These are phyloP conservation scores for Leptinotarsa undecemlineata DNA, from an alignment of 1,140 invertebrate species.

Conservation along the genomic window DNA sequence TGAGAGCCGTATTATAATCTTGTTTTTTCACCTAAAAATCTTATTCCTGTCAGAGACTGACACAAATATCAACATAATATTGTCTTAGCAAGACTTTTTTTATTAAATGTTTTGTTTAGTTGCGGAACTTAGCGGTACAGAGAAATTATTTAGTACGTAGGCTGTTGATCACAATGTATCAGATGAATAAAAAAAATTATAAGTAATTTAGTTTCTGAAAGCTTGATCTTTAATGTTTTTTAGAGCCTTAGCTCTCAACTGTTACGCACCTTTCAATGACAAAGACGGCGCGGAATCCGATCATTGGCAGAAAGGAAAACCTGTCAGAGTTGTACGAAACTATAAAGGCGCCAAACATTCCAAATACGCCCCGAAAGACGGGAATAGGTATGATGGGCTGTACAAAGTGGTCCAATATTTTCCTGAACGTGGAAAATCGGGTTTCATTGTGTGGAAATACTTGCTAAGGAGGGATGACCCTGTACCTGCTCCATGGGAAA, in stretches of 20 bases:
- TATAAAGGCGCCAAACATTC: constrained; percentile 77
- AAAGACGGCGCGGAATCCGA: constrained; percentile 71
- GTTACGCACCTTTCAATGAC: constrained; percentile 68
- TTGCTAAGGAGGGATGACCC: constrained; percentile 79
- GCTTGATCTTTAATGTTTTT: constrained; percentile 16
- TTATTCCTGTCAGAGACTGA: too few species aligned
- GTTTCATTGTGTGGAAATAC: constrained; percentile 83
- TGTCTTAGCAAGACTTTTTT: too few species aligned
- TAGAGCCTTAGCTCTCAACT: constrained; percentile 79
- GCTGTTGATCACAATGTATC: too few species aligned
- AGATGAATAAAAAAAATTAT: too few species aligned
- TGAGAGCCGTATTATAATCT: too few species aligned
- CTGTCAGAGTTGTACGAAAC: constrained; percentile 79
- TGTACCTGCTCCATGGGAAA: constrained; percentile 81
- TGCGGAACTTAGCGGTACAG: too few species aligned
- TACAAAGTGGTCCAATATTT: constrained; percentile 87
- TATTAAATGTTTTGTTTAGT: too few species aligned
- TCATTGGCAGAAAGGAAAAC: constrained; percentile 75
- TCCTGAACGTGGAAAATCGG: constrained; percentile 77
- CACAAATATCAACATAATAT: too few species aligned
- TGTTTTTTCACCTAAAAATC: too few species aligned
- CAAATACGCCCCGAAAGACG: constrained; percentile 77
- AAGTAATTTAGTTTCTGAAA: too few species aligned
- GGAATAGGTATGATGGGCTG: constrained; percentile 75
- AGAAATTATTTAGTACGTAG: too few species aligned